Evolutionary conservation across 2,113 vertebrate species (phyloP).

Genomic region (Leiothrix lutea): DNA sequence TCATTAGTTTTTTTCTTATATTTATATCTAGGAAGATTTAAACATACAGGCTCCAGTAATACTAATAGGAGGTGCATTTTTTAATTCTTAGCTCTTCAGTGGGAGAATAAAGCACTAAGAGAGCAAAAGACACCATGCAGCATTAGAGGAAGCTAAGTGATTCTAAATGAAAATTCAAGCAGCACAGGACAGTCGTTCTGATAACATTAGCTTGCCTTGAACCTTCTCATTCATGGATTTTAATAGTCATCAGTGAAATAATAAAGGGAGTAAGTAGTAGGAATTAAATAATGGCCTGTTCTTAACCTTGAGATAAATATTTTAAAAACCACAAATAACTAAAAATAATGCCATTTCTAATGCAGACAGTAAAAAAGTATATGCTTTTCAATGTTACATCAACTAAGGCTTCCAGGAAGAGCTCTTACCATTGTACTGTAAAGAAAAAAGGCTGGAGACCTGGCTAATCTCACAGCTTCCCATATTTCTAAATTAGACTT

Average conservation of each 20-base stretch:
- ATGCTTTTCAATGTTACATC: background rate
- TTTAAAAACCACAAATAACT: background rate
- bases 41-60: background rate
- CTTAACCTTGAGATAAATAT: background rate
- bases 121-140: background rate
- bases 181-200: background rate
- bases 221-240: background rate
- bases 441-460: background rate
- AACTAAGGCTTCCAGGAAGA: background rate
- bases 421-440: background rate
- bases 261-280: background rate
- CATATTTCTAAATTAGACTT: background rate
- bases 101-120: background rate
- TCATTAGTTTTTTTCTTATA: background rate
- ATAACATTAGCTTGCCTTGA: background rate
- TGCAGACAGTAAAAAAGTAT: background rate
- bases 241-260: background rate
- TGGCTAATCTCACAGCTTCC: background rate
- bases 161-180: background rate
- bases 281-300: background rate
- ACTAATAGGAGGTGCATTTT: background rate
- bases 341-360: background rate
- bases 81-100: background rate
- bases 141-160: background rate
- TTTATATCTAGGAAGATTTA: background rate